Percentiles rank a stretch among this genome's conserved stretches.
phyloP scores from a whole-genome alignment of 2,797 vertebrate species.

The Vultur gryphus region DNA sequence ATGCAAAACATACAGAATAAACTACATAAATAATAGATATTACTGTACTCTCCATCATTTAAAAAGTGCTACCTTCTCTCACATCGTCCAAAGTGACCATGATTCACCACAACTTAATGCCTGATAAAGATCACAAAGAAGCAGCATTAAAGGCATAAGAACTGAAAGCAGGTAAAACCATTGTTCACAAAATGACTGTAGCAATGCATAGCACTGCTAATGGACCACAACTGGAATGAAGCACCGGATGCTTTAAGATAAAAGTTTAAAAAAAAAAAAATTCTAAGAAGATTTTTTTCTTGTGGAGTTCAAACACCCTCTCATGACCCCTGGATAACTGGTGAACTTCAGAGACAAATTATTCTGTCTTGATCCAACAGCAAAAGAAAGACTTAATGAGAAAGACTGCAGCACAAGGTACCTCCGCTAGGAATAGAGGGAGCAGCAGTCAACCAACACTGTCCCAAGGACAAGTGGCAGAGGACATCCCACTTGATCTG shows the following conservation, averaged over 20 bases:
- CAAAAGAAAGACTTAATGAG: background rate
- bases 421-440: background rate
- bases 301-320: background rate
- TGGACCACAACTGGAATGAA: background rate
- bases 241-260: background rate
- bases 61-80: background rate
- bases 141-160: background rate
- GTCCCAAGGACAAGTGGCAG: background rate
- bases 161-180: background rate
- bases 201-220: background rate
- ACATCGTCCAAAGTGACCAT: background rate
- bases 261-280: background rate
- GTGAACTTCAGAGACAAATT: background rate
- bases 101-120: background rate
- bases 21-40: background rate
- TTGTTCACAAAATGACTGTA: background rate
- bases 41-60: background rate
- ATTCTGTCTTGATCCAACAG: background rate
- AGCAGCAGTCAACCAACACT: background rate
- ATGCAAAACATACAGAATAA: background rate
- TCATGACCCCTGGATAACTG: background rate
- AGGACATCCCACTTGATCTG: background rate
- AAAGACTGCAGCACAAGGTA: background rate
- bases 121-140: background rate
- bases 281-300: background rate